Evolutionary conservation across 2,888 invertebrate genomes (phyloP).

Genomic region (Chironomus tentans): DNA sequence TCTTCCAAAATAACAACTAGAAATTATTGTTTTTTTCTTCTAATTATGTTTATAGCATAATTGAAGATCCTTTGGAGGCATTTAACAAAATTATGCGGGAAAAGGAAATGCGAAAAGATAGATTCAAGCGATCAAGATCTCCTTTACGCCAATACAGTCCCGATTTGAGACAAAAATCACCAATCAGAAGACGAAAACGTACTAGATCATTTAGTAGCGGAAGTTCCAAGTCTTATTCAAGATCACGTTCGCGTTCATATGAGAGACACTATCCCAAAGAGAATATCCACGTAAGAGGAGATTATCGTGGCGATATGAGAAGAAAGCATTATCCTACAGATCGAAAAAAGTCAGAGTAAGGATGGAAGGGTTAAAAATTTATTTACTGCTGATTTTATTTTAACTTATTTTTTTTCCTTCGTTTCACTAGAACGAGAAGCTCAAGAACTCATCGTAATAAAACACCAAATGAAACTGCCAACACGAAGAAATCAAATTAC

Average conservation of each 20-base stretch:
- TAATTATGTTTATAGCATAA: conserved; percentile 45
- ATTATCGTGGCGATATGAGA: neutral
- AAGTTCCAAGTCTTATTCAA: conserved; percentile 32
- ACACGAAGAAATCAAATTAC: neutral
- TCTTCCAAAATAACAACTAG: no score
- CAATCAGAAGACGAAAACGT: conserved; percentile 35
- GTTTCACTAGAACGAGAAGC: no score
- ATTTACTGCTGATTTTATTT: no score
- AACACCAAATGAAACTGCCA: neutral
- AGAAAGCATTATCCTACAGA: neutral
- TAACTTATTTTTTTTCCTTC: no score
- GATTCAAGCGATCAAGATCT: conserved; percentile 41
- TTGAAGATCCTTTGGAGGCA: conserved; percentile 77
- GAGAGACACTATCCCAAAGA: neutral
- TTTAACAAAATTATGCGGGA: conserved; percentile 79
- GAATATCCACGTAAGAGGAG: neutral
- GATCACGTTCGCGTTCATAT: conserved; percentile 29
- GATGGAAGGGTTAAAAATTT: no score
- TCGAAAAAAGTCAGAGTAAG: neutral
- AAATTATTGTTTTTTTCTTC: no score
- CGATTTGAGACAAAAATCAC: conserved; percentile 33
- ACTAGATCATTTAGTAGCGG: conserved; percentile 36
- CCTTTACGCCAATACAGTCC: conserved; percentile 30
- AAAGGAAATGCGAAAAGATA: conserved; percentile 53
- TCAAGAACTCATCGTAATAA: no score